Evolutionary conservation across 2,888 invertebrate genomes (phyloP).

Genomic region (Acleris emargana): DNA sequence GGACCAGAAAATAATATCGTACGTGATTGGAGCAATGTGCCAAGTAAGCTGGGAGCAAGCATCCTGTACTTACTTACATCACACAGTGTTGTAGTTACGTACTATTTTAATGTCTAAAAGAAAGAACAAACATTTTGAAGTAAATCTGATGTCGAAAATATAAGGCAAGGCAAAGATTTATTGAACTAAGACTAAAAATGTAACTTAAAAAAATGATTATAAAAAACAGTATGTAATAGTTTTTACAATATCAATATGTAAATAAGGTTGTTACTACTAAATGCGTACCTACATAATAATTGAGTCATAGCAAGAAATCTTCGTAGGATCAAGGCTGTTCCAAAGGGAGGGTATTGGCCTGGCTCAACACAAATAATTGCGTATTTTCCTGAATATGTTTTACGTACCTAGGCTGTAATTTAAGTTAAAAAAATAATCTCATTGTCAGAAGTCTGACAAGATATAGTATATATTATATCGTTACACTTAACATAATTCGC

Average conservation of each 20-base stretch:
- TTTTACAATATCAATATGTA: slow-evolving; percentile 19
- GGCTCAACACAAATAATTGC: slow-evolving; percentile 8
- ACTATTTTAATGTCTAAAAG: too few species aligned
- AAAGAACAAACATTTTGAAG: too few species aligned
- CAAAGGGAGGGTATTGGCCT: slow-evolving; percentile 37
- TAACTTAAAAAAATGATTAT: not conserved
- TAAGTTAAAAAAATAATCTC: slow-evolving; percentile 14
- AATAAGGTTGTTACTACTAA: slow-evolving; percentile 26
- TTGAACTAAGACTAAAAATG: not conserved
- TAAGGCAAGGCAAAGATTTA: too few species aligned
- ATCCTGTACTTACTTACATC: not conserved
- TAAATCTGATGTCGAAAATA: too few species aligned
- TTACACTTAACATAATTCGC: slow-evolving; percentile 15
- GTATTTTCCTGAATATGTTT: not conserved
- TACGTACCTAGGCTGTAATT: slow-evolving; percentile 19
- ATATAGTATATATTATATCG: slow-evolving; percentile 2
- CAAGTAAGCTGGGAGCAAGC: slow-evolving; percentile 22
- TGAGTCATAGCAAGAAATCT: slow-evolving; percentile 36
- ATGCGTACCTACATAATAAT: slow-evolving; percentile 27
- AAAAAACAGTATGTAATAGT: slow-evolving; percentile 14
- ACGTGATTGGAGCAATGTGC: slow-evolving; percentile 32
- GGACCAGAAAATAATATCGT: slow-evolving; percentile 35
- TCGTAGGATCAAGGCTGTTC: slow-evolving; percentile 34
- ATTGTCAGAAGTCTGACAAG: slow-evolving; percentile 18
- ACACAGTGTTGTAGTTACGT: not conserved